These are phyloP conservation scores for Phrynocephalus forsythii DNA, from an alignment of 2,797 vertebrate genomes.

Conservation along the genomic window DNA sequence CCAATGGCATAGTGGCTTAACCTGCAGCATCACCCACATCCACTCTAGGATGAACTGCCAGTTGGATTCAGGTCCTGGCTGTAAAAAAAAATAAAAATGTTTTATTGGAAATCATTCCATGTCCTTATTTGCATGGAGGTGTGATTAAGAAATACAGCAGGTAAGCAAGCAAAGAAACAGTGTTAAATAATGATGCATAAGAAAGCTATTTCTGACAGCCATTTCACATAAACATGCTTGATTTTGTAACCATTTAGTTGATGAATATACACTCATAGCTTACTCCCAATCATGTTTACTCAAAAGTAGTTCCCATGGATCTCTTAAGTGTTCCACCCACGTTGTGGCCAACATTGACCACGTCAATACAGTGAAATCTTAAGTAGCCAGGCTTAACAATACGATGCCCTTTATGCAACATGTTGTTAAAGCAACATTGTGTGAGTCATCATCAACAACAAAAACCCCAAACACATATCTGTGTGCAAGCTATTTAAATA, in stretches of 20 bases:
- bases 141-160: too few species aligned
- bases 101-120: too few species aligned
- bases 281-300: not conserved
- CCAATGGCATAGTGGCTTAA: too few species aligned
- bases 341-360: not conserved
- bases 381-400: not conserved
- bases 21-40: too few species aligned
- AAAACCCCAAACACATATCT: not conserved
- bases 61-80: too few species aligned
- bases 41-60: too few species aligned
- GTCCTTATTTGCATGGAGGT: too few species aligned
- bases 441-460: not conserved
- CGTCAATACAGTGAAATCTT: conserved; percentile 4
- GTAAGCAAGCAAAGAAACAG: not conserved
- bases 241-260: not conserved
- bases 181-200: not conserved
- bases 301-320: not conserved
- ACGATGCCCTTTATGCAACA: not conserved
- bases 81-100: too few species aligned
- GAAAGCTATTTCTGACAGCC: not conserved
- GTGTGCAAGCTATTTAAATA: not conserved
- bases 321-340: not conserved
- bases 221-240: not conserved
- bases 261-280: not conserved
- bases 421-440: not conserved